Conservation (phyloP, 2,888 invertebrate species). For the Aethes cnicana region DNA sequence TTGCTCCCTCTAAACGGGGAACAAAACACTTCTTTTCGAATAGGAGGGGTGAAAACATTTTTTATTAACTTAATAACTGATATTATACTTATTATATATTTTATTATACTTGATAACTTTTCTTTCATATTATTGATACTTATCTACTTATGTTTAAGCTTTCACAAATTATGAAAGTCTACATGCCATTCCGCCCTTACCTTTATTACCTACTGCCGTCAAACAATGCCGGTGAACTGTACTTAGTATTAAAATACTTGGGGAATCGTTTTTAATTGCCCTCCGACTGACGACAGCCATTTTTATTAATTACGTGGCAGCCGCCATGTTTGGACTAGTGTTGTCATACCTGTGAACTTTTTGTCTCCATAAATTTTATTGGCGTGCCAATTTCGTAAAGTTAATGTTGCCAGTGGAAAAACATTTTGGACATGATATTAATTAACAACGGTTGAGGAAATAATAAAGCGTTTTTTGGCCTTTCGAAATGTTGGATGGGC, state of each 20-base stretch:
- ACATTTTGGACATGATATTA: slow-evolving; percentile 19
- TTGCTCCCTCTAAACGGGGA: too few relatives aligned
- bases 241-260: slow-evolving; percentile 33
- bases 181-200: slow-evolving; percentile 8
- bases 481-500: slow-evolving; percentile 13
- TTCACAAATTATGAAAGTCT: slow-evolving; percentile 17
- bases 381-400: slow-evolving; percentile 29
- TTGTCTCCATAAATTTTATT: slow-evolving; percentile 29
- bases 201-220: slow-evolving; percentile 18
- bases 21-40: too few relatives aligned
- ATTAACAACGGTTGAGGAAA: slow-evolving; percentile 12
- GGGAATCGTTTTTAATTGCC: slow-evolving; percentile 35
- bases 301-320: slow-evolving; percentile 37
- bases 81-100: too few relatives aligned
- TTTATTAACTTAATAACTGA: too few relatives aligned
- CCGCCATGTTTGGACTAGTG: slow-evolving; percentile 30
- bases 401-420: slow-evolving; percentile 28
- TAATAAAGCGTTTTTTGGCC: slow-evolving; percentile 9
- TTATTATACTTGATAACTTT: too few relatives aligned
- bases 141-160: too few relatives aligned
- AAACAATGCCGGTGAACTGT: slow-evolving; percentile 2
- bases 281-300: slow-evolving; percentile 33
- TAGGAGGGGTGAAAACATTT: too few relatives aligned
- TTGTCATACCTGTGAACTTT: slow-evolving; percentile 24
- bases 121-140: too few relatives aligned